Evolutionary conservation across 2,888 invertebrate genomes (phyloP), one percentile per base, ranked within the genome.

Genomic region (Yponomeuta sedellus): DNA sequence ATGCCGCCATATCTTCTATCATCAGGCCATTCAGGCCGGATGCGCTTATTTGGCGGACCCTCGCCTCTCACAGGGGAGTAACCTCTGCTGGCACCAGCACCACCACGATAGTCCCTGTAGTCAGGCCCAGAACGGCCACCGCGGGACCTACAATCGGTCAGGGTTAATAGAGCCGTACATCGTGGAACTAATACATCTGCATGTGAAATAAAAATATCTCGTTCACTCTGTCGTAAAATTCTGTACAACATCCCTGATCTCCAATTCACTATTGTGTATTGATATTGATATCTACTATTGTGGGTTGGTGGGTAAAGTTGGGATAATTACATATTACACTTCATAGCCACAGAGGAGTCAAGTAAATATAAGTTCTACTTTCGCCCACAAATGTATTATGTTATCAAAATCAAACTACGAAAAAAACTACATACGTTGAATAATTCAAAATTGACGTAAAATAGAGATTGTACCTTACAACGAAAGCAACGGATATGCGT

Each of bases 11-110:
- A 91, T 82, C 90, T 83, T 70, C 90, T 77, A 11, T 91, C 91
- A 69, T 91, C 91, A 2, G 89, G 94, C 96, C 95, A 95, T 68
- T 95, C 95, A 19, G 91, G 89, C 65, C 97, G 91, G 84, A 96
- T 94, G 66, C 96, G 92, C 77, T 97, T 97, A 72, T 94, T 92
- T 0, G 96, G 95, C 6, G 96, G 96, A 70, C 95, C 93, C 72
- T 96, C 95, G 19, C 94, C 94, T 75, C 96, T 92, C 25, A 95
- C 94, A 0, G 96, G 96, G 0, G 96, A 96, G 74, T 95, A 94
- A 0, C 95, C 94, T 39, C 95, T 86, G 70, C 94, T 94, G 40
- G 95, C 93, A 56, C 94, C 93, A 1, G 92, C 93, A 3, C 94
- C 94, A 2, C 93, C 93, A 0, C 96, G 92, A 76, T 96, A 97